Evolutionary conservation across 2,113 vertebrate species (phyloP).

Genomic region (Apodemus speciosus): DNA sequence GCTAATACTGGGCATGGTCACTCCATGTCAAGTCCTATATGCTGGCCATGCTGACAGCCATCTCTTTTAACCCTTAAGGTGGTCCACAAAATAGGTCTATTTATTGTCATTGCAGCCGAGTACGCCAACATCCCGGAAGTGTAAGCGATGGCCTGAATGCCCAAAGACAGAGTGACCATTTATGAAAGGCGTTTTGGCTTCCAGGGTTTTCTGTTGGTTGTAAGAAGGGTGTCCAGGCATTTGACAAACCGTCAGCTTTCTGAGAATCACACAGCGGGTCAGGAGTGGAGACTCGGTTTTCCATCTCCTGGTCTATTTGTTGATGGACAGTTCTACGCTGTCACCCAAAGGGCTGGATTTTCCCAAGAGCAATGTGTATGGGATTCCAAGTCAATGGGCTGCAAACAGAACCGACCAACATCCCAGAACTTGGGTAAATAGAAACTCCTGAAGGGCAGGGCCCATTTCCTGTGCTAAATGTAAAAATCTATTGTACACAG

Average conservation of each 20-base stretch:
- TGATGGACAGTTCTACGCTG: conserved; percentile 41
- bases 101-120: neutral
- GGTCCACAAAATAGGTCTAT: neutral
- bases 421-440: conserved; percentile 68
- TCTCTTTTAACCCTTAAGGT: conserved; percentile 14
- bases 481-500: conserved; percentile 51
- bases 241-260: conserved; percentile 52
- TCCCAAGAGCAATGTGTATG: conserved; percentile 68
- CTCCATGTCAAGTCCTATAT: neutral
- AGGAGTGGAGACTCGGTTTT: conserved; percentile 29
- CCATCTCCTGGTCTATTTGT: conserved; percentile 14
- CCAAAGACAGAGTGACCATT: conserved; percentile 38
- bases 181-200: conserved; percentile 11
- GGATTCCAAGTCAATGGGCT: conserved; percentile 60
- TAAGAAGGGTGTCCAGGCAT: conserved; percentile 62
- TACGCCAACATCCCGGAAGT: neutral
- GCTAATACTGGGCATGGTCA: neutral
- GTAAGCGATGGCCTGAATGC: neutral
- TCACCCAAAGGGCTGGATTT: conserved; percentile 68
- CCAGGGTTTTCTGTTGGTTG: neutral
- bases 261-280: neutral
- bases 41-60: neutral
- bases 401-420: conserved; percentile 73
- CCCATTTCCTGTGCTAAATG: conserved; percentile 58
- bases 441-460: conserved; percentile 59